Percentiles rank a stretch among this genome's conserved stretches.
Evolutionary conservation across 1,140 invertebrate species (phyloP).

Genomic region (Whitmania pigra): DNA sequence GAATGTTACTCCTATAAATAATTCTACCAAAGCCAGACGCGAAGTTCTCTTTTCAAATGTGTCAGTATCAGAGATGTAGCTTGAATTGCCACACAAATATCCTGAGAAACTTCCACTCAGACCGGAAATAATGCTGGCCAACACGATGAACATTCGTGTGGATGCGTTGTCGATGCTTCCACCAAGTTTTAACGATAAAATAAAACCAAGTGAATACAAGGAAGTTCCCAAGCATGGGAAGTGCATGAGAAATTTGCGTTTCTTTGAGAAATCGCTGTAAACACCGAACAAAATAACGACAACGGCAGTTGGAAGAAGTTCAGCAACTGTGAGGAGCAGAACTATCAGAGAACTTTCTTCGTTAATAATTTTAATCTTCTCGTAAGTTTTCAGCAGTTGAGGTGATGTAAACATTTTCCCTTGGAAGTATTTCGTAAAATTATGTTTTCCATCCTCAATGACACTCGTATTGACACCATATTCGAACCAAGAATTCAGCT

Average conservation of each 20-base stretch:
- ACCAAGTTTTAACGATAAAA: slow-evolving; percentile 21
- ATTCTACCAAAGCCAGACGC: slow-evolving; percentile 23
- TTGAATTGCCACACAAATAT: slow-evolving; percentile 25
- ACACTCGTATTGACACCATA: no score
- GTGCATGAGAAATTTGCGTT: slow-evolving; percentile 24
- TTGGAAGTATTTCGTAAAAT: not conserved
- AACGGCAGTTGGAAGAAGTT: slow-evolving; percentile 21
- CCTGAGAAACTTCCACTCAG: slow-evolving; percentile 21
- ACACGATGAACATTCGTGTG: slow-evolving; percentile 20
- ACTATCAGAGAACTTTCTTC: slow-evolving; percentile 24
- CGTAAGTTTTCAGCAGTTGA: slow-evolving; percentile 6
- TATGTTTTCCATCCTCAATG: not conserved
- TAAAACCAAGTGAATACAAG: slow-evolving; percentile 22
- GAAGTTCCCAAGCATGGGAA: slow-evolving; percentile 24
- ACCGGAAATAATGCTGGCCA: slow-evolving; percentile 20
- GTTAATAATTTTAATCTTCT: slow-evolving; percentile 12
- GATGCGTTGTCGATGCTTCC: slow-evolving; percentile 19
- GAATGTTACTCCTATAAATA: slow-evolving; percentile 25
- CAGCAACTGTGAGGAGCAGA: slow-evolving; percentile 25
- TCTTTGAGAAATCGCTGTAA: slow-evolving; percentile 24
- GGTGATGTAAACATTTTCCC: not conserved
- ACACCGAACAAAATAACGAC: slow-evolving; percentile 24
- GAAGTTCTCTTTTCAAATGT: slow-evolving; percentile 17
- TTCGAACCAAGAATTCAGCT: not conserved
- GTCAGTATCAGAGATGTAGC: slow-evolving; percentile 26